Conservation (phyloP, 2,797 vertebrate genomes). For the Lacerta bilineata region DNA sequence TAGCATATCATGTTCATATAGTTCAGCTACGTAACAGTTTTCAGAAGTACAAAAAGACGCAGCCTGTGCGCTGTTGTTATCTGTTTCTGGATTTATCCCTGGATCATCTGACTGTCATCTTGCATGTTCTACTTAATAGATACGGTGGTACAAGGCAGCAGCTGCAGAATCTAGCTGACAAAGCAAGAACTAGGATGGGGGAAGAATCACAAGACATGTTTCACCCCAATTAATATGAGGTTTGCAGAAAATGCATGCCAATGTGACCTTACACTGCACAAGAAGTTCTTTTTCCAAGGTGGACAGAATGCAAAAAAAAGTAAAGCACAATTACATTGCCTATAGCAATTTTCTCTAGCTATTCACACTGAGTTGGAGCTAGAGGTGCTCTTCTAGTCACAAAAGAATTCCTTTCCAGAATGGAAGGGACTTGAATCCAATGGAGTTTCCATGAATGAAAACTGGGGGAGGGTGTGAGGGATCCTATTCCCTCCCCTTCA, state of each 20-base stretch:
- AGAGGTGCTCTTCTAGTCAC: background rate
- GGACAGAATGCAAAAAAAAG: background rate
- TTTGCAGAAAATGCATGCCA: constrained; percentile 38
- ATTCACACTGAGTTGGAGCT: background rate
- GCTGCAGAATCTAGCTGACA: constrained; percentile 28
- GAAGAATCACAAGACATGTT: constrained; percentile 40
- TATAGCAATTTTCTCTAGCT: constrained; percentile 38
- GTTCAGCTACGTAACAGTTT: background rate
- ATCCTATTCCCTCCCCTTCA: too few species aligned
- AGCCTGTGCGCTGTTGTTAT: background rate
- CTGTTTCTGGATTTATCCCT: constrained; percentile 28
- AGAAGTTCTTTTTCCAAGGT: constrained; percentile 15
- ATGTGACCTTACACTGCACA: constrained; percentile 50
- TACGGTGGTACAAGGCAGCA: constrained; percentile 42
- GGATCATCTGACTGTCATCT: constrained; percentile 28
- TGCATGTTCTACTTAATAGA: constrained; percentile 32
- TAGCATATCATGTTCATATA: background rate
- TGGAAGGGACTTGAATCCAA: background rate
- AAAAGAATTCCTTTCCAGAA: background rate
- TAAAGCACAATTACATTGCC: background rate
- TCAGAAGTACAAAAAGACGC: background rate
- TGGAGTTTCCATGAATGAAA: background rate
- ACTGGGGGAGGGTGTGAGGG: too few species aligned
- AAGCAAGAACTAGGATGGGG: constrained; percentile 40
- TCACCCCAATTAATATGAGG: constrained; percentile 52